Evolutionary conservation across 2,888 invertebrate species (phyloP).

Genomic region (Calephelis perditalis): DNA sequence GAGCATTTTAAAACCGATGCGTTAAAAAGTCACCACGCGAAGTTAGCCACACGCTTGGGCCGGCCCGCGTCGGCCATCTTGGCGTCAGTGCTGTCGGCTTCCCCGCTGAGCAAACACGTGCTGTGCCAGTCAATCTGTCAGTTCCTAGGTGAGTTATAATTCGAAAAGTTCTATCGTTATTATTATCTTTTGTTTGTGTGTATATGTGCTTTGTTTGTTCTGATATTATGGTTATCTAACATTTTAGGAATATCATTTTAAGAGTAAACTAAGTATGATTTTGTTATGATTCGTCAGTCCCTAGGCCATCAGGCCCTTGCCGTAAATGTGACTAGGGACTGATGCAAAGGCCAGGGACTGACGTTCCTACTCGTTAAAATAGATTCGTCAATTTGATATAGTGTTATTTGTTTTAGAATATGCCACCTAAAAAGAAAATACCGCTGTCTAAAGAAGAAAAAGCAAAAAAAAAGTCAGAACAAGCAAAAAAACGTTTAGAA

Average conservation of each 20-base stretch:
- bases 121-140: not conserved
- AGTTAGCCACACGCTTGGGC: constrained; percentile 16
- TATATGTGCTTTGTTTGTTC: too few relatives aligned
- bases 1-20: too few relatives aligned
- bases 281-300: constrained; percentile 16
- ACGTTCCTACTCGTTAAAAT: constrained; percentile 20
- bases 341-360: constrained; percentile 16
- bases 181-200: too few relatives aligned
- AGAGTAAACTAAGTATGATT: too few relatives aligned
- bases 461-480: constrained; percentile 8
- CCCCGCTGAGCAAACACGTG: constrained; percentile 3
- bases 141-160: not conserved
- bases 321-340: not conserved
- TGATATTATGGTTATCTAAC: too few relatives aligned
- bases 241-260: too few relatives aligned
- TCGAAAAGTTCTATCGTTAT: too few relatives aligned
- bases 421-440: constrained; percentile 21
- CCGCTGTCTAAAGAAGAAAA: not conserved
- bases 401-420: constrained; percentile 25
- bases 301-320: constrained; percentile 13
- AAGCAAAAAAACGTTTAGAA: constrained; percentile 20
- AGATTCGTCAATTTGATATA: too few relatives aligned
- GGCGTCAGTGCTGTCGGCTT: constrained; percentile 18
- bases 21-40: constrained; percentile 18
- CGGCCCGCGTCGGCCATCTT: constrained; percentile 15